A percentile compares a stretch with the other conserved stretches of the same genome.
These are phyloP conservation scores for Eptesicus fuscus DNA, from an alignment of 2,113 vertebrate species.

Conservation along the genomic window DNA sequence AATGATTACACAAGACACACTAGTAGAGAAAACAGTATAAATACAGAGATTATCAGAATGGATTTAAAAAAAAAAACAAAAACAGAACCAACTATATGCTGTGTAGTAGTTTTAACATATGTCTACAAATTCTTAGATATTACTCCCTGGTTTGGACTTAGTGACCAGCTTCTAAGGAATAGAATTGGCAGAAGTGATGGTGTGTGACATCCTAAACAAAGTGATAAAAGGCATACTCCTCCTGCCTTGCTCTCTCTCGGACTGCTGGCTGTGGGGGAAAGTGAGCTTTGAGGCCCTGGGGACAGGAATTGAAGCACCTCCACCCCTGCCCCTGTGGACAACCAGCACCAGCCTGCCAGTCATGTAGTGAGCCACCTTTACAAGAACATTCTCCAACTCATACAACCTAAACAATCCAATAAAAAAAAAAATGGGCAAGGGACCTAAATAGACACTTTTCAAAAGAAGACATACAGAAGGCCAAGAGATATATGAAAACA, in stretches of 20 bases:
- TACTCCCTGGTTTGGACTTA: background rate
- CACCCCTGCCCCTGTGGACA: no score
- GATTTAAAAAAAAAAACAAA: background rate
- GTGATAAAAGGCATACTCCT: background rate
- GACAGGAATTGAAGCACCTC: background rate
- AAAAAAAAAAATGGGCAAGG: no score
- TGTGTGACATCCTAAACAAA: background rate
- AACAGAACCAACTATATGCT: background rate
- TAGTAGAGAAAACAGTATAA: background rate
- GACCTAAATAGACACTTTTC: no score
- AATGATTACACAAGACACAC: background rate
- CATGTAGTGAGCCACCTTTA: background rate
- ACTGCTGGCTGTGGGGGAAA: background rate
- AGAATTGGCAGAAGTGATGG: background rate
- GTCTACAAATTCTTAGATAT: background rate
- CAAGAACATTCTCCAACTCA: no score
- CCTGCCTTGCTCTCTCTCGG: background rate
- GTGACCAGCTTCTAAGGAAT: background rate
- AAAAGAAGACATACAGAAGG: no score
- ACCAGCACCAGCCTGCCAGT: background rate
- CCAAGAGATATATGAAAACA: no score
- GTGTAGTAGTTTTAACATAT: background rate
- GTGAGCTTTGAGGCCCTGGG: background rate
- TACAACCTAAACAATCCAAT: no score
- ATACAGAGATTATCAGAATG: background rate